Base-by-base conservation (phyloP, 2,888 invertebrate species). In the Leptodirus hochenwartii region DNA sequence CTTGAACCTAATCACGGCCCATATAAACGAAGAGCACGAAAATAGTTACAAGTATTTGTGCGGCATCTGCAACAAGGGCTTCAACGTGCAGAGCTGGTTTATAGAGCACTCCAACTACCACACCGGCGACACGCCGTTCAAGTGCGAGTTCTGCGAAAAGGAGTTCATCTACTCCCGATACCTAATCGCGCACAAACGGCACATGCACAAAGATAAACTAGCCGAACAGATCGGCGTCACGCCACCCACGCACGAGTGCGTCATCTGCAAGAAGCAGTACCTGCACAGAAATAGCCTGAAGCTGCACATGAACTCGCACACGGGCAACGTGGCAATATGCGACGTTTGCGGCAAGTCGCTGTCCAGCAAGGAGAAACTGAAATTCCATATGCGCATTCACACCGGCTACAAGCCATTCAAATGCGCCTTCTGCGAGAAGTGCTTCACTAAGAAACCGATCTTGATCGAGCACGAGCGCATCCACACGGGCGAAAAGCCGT, bases 261-360 rank as follows among this genome's bases (percentile, higher is more conserved):
- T 49, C 10, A 50, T 57, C 15, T 57, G 58, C 35, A 50, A 53
- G 23, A 56, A 56, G 33, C 43, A 48, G 22, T 56, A 55, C 37
- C 53, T 54, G 28, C 54, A 55, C 36, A 47, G 49, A 30, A 56
- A 55, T 37, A 54, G 54, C 37, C 36, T 56, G 15, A 52, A 51
- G 28, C 37, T 54, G 16, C 57, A 57, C 38, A 54, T 55, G 54
- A 56, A 55, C 37, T 47, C 51, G 5, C 66, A 68, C 37, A 64
- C 62, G 1, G 55, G 63, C 12, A 56, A 56, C 26, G 52, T 53
- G 17, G 57, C 60, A 29, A 54, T 69, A 0, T 71, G 71, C 34
- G 67, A 69, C 32, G 48, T 63, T 4, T 70, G 69, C 38, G 68
- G 67, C 0, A 68, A 68, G 39, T 58, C 60, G 2, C 44, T 69